phyloP scores from a whole-genome alignment of 2,113 vertebrate genomes.

The Spea multiplicata region DNA sequence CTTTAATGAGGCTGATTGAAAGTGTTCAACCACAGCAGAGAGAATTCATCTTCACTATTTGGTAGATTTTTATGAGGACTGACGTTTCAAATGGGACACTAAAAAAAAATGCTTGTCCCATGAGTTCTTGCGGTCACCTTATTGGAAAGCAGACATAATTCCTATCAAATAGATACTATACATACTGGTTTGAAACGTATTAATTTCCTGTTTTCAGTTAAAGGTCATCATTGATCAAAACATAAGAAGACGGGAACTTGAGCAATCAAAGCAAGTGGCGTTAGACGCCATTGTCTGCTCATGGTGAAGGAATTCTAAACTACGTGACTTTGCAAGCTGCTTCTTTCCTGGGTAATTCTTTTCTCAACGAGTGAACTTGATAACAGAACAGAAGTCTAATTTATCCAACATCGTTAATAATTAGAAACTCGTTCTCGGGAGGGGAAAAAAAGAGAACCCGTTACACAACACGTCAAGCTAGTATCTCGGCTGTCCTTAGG shows the following conservation, averaged over 20 bases:
- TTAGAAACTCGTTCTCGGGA: not conserved
- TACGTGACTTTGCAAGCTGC: not conserved
- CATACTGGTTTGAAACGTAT: not conserved
- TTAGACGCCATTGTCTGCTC: not conserved
- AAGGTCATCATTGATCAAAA: not conserved
- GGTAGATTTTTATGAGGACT: not conserved
- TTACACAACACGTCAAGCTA: no score
- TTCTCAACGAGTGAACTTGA: not conserved
- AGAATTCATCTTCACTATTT: not conserved
- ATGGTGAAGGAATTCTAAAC: not conserved
- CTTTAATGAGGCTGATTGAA: not conserved
- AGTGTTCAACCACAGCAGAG: not conserved
- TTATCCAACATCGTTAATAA: not conserved
- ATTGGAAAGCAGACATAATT: not conserved
- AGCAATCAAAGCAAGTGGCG: not conserved
- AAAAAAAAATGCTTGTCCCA: not conserved
- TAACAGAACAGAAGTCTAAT: not conserved
- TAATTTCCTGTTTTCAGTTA: not conserved
- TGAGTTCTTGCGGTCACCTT: not conserved
- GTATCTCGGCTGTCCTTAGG: no score
- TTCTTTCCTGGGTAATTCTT: not conserved
- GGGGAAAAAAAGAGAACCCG: not conserved
- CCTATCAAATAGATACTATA: not conserved
- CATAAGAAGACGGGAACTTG: not conserved
- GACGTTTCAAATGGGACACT: not conserved